Conservation (phyloP, 2,113 vertebrate genomes). For the Rhinoptilus africanus region DNA sequence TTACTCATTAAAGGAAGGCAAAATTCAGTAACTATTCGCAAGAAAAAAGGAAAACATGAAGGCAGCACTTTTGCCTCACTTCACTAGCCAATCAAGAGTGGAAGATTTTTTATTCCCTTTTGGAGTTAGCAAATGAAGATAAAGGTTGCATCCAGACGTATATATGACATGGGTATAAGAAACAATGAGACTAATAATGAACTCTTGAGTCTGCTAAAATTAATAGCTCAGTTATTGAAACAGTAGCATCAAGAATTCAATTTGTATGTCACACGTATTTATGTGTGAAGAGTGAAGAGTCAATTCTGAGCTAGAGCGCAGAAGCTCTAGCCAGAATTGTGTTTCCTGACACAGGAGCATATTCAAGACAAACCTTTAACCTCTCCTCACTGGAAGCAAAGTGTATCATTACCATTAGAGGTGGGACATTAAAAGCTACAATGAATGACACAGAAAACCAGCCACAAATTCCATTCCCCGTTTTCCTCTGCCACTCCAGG, state of each 20-base stretch:
- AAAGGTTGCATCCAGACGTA: background rate
- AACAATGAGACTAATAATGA: background rate
- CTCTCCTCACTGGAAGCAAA: background rate
- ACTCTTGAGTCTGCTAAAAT: background rate
- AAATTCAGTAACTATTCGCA: background rate
- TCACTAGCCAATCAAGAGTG: background rate
- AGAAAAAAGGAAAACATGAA: background rate
- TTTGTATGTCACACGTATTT: background rate
- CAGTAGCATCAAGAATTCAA: background rate
- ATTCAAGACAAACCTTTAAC: background rate
- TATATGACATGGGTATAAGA: background rate
- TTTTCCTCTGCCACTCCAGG: too few relatives aligned
- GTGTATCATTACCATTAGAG: background rate
- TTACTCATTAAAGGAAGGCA: background rate
- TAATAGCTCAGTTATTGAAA: background rate
- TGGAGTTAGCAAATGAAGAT: background rate
- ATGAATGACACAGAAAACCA: too few relatives aligned
- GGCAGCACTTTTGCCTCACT: background rate
- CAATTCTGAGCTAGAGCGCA: background rate
- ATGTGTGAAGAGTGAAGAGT: background rate
- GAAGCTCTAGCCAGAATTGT: background rate
- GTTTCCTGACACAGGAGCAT: background rate
- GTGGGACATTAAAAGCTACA: background rate
- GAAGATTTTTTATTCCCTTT: background rate
- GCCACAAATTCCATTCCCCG: too few relatives aligned